These are phyloP conservation scores for Malaclemys terrapin DNA, from an alignment of 2,113 vertebrate species.

Conservation along the genomic window DNA sequence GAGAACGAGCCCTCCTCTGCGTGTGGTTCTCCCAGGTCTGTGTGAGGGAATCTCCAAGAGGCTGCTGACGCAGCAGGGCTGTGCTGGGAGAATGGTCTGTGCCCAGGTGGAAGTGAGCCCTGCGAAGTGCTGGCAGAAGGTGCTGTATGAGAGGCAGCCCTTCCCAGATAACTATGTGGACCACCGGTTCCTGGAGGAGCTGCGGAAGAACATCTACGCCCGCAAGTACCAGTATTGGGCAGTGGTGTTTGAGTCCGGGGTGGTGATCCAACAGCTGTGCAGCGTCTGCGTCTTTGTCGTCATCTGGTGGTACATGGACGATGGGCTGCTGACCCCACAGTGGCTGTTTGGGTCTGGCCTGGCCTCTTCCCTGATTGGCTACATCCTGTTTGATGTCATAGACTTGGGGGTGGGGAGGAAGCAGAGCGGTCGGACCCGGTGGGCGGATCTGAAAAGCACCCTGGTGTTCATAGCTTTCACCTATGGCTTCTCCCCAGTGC, in stretches of 20 bases:
- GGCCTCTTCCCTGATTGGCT: constrained; percentile 86
- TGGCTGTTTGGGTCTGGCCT: constrained; percentile 84
- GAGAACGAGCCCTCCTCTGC: background rate
- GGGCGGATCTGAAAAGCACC: constrained; percentile 92
- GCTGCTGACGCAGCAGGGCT: background rate
- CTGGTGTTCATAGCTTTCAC: constrained; percentile 93
- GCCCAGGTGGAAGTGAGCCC: background rate
- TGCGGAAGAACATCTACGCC: constrained; percentile 90
- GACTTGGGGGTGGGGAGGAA: constrained; percentile 71
- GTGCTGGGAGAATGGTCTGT: background rate
- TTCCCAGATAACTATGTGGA: constrained; percentile 98
- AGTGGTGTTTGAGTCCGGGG: constrained; percentile 91
- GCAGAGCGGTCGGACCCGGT: constrained; percentile 81
- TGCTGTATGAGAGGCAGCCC: constrained; percentile 91
- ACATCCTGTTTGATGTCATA: constrained; percentile 85
- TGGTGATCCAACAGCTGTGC: constrained; percentile 93
- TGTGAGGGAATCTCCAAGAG: background rate
- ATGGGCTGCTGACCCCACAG: constrained; percentile 86
- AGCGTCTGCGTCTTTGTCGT: constrained; percentile 94
- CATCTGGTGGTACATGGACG: constrained; percentile 96
- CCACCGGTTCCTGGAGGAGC: constrained; percentile 91
- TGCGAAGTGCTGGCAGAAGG: constrained; percentile 87
- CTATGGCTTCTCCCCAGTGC: constrained; percentile 93
- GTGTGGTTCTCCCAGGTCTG: background rate
- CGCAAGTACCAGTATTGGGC: constrained; percentile 90